Evolutionary conservation across 2,797 vertebrate genomes (phyloP).

Genomic region (Trematocara caparti): DNA sequence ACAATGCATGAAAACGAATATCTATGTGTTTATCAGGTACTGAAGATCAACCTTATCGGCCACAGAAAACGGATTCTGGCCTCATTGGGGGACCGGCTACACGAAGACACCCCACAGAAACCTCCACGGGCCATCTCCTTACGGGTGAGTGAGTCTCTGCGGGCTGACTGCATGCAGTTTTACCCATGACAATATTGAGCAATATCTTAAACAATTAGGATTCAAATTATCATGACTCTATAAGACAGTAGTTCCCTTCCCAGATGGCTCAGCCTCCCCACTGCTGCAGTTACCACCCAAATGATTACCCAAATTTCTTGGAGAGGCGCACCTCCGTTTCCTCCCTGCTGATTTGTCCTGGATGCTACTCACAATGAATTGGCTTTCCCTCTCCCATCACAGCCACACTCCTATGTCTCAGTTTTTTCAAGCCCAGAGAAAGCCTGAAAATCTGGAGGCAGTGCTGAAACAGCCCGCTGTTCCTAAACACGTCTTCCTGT

Average conservation of each 20-base stretch:
- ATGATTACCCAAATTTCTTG: slow-evolving; percentile 21
- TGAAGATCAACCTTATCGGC: slow-evolving; percentile 94
- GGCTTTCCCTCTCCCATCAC: slow-evolving; percentile 5
- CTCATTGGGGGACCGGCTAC: slow-evolving; percentile 92
- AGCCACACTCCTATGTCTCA: slow-evolving; percentile 17
- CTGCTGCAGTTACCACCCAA: slow-evolving; percentile 14
- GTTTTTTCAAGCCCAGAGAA: slow-evolving; percentile 9
- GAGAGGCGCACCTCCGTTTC: slow-evolving; percentile 25
- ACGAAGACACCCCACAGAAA: slow-evolving; percentile 96
- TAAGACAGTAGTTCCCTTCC: neutral
- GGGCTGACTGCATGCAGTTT: neutral
- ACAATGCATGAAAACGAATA: neutral
- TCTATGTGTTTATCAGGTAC: slow-evolving; percentile 77
- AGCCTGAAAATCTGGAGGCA: slow-evolving; percentile 1
- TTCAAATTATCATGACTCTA: neutral
- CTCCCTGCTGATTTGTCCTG: slow-evolving; percentile 18
- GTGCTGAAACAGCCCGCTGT: neutral
- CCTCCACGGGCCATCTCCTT: slow-evolving; percentile 96
- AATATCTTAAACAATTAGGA: neutral
- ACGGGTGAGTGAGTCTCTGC: slow-evolving; percentile 71
- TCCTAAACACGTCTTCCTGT: neutral
- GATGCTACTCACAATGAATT: slow-evolving; percentile 27
- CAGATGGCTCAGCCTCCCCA: slow-evolving; percentile 4
- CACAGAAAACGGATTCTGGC: slow-evolving; percentile 95
- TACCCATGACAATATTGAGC: neutral